Conservation (phyloP, 2,113 vertebrate species). For the Chionomys nivalis region DNA sequence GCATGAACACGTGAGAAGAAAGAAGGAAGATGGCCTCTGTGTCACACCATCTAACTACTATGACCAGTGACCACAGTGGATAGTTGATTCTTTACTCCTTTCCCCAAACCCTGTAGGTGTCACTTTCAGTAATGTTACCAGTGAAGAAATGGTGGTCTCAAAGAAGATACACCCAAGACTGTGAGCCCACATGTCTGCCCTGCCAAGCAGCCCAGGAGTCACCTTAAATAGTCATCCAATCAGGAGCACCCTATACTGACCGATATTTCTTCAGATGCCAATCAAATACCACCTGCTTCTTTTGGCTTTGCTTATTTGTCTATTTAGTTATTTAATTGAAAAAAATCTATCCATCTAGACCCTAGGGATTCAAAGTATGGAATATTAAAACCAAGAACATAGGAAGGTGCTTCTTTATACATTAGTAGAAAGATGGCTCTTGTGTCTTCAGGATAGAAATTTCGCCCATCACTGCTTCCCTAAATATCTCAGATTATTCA, state of each 20-base stretch:
- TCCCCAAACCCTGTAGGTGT: no score
- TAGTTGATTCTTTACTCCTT: background rate
- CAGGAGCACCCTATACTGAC: background rate
- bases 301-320: background rate
- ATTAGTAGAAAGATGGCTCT: background rate
- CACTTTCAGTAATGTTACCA: background rate
- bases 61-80: background rate
- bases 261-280: background rate
- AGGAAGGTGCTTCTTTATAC: background rate
- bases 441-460: background rate
- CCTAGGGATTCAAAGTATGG: background rate
- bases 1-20: no score
- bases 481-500: background rate
- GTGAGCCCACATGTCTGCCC: no score
- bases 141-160: background rate
- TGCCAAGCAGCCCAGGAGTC: no score
- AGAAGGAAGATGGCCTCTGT: rapidly evolving
- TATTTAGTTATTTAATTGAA: background rate
- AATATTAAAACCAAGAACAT: background rate
- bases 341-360: background rate
- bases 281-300: background rate
- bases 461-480: rapidly evolving
- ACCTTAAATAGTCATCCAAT: background rate
- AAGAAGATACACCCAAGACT: rapidly evolving
- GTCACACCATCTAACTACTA: rapidly evolving